Percentiles rank a stretch among this genome's conserved stretches.
phyloP scores from a whole-genome alignment of 1,140 invertebrate genomes.

The Heterodera carotae region DNA sequence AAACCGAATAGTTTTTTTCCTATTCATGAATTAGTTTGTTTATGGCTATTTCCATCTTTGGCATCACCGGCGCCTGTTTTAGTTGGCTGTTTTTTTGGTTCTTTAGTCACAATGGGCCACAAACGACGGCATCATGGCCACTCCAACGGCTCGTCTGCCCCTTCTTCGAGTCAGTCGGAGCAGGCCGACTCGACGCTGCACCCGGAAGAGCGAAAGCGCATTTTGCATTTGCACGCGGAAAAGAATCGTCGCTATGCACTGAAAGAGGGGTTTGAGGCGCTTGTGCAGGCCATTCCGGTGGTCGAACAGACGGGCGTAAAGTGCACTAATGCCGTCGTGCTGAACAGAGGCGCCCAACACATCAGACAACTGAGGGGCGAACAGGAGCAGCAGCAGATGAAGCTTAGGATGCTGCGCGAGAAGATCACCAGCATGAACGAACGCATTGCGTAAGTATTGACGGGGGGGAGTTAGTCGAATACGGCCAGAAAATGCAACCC shows the following conservation, averaged over 20 bases:
- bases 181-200: conserved; percentile 63
- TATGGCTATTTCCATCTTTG: neutral
- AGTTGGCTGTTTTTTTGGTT: neutral
- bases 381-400: conserved; percentile 29
- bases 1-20: neutral
- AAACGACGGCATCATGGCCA: neutral
- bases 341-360: conserved; percentile 52
- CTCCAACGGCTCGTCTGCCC: neutral
- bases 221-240: conserved; percentile 89
- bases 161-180: conserved; percentile 34
- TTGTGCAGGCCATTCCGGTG: conserved; percentile 47
- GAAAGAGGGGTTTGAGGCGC: conserved; percentile 50
- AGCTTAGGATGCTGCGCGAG: conserved; percentile 41
- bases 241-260: conserved; percentile 79
- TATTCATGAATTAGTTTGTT: neutral
- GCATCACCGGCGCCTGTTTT: too few relatives aligned
- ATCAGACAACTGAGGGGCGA: conserved; percentile 40
- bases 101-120: neutral
- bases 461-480: neutral
- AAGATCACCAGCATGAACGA: conserved; percentile 52
- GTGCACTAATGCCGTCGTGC: conserved; percentile 52
- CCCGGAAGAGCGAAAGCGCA: conserved; percentile 66
- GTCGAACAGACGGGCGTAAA: conserved; percentile 52
- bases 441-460: conserved; percentile 47
- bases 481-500: conserved; percentile 2